Evolutionary conservation across 1,140 invertebrate species (phyloP), one percentile per base, ranked within the genome.

Genomic region (Drosophila bifasciata): DNA sequence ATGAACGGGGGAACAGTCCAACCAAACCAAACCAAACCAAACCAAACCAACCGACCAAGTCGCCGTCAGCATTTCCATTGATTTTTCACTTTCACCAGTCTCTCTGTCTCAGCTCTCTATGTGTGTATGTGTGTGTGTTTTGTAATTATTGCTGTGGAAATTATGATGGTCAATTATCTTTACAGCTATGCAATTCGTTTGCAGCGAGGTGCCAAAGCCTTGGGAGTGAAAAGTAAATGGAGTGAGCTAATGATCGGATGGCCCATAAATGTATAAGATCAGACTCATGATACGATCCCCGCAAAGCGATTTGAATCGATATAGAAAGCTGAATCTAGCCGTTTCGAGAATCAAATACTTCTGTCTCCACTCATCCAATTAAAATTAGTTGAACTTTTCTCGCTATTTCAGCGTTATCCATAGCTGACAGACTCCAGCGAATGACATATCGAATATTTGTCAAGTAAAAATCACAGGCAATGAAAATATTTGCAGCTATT

Each of bases 51-150:
- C 23, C 73, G 13, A 45, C 46, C 23, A 45, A 51, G 28, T 36
- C 32, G 51, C 46, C 25, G 36, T 39, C 32, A 45, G 59, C 48
- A 61, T 80, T 79, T 76, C 23, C 68, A 72, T 64, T 58, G 71
- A 76, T 68, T 84, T 80, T 84, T 85, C 80, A 85, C 80, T 84
- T 84, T 84, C 80, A 85, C 79, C 40, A n/a, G 64, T 23, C 28
- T 46, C 43, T 57, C 48, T 13, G 3, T n/a, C n/a, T n/a, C n/a
- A n/a, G n/a, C n/a, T n/a, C n/a, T 25, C 5, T 13, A 2, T 36
- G 11, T 13, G 48, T 44, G 57, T 61, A 40, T 16, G 36, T 69
- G 41, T 43, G 57, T 61, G 45, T n/a, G 19, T 69, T 68, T 64
- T 74, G 69, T 61, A 76, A 79, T 85, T 85, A 74, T 68, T 74